Conservation (phyloP, 2,113 vertebrate genomes). For the Aix galericulata region DNA sequence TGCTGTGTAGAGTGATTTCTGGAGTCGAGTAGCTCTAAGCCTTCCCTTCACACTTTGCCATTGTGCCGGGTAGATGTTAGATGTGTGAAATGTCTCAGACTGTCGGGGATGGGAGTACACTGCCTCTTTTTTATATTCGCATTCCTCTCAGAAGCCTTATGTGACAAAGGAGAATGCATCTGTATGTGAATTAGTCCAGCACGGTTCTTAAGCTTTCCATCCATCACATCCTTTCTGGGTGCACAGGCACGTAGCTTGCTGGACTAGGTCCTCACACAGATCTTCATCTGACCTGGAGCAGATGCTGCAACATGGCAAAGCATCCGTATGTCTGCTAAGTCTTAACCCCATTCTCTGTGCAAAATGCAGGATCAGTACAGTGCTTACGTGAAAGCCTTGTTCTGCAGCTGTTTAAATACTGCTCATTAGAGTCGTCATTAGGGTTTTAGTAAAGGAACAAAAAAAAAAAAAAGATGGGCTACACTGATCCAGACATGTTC, state of each 20-base stretch:
- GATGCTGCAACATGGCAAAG: neutral
- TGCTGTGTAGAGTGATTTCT: neutral
- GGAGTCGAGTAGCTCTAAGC: neutral
- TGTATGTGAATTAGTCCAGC: neutral
- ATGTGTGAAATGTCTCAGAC: constrained; percentile 1
- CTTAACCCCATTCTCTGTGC: neutral
- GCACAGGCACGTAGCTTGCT: neutral
- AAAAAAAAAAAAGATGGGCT: neutral
- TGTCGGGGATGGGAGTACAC: neutral
- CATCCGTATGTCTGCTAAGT: neutral
- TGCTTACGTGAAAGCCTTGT: neutral
- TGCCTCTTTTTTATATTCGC: neutral
- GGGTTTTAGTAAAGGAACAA: neutral
- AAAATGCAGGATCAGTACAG: neutral
- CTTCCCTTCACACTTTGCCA: neutral
- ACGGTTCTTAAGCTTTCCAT: neutral
- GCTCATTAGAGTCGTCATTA: fast-evolving
- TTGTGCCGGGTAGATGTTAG: neutral
- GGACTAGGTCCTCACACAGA: neutral
- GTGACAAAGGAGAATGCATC: neutral
- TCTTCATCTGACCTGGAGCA: neutral
- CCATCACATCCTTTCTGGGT: neutral
- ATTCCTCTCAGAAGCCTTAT: neutral
- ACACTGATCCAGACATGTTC: neutral
- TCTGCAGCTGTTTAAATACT: neutral